A percentile compares a stretch with the other conserved stretches of the same genome.
Conservation (phyloP, 1,140 invertebrate genomes). For the Vanessa atalanta region DNA sequence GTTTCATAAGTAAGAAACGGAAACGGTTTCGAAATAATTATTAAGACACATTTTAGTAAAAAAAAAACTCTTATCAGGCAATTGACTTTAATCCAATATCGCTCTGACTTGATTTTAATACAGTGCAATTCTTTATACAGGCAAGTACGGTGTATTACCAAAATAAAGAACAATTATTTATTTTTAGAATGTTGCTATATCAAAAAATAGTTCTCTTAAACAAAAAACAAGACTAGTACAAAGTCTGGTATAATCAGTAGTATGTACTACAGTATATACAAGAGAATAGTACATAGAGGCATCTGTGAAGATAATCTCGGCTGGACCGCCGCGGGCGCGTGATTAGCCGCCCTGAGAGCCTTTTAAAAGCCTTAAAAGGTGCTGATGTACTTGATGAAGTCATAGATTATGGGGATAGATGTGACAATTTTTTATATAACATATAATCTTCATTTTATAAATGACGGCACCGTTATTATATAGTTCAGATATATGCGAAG, state of each 20-base stretch:
- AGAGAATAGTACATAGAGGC: slow-evolving; percentile 35
- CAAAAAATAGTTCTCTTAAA: background rate
- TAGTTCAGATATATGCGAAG: no score
- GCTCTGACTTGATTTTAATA: no score
- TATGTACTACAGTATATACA: slow-evolving; percentile 28
- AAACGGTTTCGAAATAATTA: no score
- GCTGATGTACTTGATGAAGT: slow-evolving; percentile 46
- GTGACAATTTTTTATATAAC: background rate
- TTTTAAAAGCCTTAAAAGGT: slow-evolving; percentile 71
- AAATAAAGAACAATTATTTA: no score
- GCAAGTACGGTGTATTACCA: background rate
- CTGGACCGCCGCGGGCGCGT: slow-evolving; percentile 52
- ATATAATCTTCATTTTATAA: no score
- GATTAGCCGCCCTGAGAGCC: slow-evolving; percentile 60
- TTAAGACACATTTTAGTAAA: no score
- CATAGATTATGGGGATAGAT: slow-evolving; percentile 37
- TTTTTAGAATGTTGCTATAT: no score
- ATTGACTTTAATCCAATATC: no score
- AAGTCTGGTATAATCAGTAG: slow-evolving; percentile 1
- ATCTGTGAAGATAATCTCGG: slow-evolving; percentile 51
- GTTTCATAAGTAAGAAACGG: no score
- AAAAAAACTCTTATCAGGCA: no score
- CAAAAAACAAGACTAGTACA: slow-evolving; percentile 11
- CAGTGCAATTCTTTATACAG: background rate
- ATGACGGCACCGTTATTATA: no score